Evolutionary conservation across 2,797 vertebrate genomes (phyloP).

Genomic region (Betta splendens): DNA sequence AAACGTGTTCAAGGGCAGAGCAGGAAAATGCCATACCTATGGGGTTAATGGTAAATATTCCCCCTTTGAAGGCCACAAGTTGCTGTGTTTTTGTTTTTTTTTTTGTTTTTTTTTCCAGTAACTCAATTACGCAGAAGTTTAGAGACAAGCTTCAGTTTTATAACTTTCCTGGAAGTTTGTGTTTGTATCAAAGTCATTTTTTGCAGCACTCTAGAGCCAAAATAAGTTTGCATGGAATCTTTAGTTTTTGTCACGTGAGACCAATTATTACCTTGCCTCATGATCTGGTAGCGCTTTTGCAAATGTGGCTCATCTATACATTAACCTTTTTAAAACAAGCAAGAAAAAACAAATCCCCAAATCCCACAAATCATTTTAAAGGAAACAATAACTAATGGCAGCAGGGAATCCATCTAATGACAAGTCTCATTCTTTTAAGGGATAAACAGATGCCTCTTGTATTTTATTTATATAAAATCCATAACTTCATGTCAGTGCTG

Average conservation of each 20-base stretch:
- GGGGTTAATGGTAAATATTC: conserved; percentile 18
- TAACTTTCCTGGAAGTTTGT: conserved; percentile 5
- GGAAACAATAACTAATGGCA: conserved; percentile 46
- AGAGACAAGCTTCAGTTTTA: neutral
- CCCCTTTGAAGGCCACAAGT: neutral
- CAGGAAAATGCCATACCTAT: conserved; percentile 7
- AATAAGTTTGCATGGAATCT: conserved; percentile 22
- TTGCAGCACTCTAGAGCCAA: neutral
- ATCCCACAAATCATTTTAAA: conserved; percentile 60
- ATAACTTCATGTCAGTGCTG: conserved; percentile 3
- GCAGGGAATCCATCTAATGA: conserved; percentile 41
- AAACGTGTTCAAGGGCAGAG: conserved; percentile 46
- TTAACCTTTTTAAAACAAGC: conserved; percentile 40
- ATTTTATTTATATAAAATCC: conserved; percentile 23
- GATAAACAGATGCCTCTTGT: conserved; percentile 34
- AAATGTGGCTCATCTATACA: conserved; percentile 20
- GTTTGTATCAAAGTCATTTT: neutral
- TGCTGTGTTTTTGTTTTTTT: too few relatives aligned
- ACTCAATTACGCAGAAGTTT: conserved; percentile 1
- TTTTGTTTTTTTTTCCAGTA: neutral
- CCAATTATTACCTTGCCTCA: conserved; percentile 54
- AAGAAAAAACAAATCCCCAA: conserved; percentile 31
- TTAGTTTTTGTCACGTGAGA: conserved; percentile 45
- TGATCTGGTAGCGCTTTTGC: conserved; percentile 43
- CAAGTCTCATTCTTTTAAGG: conserved; percentile 32